Conservation (phyloP, 2,113 vertebrate species). For the Stigmatopora nigra region DNA sequence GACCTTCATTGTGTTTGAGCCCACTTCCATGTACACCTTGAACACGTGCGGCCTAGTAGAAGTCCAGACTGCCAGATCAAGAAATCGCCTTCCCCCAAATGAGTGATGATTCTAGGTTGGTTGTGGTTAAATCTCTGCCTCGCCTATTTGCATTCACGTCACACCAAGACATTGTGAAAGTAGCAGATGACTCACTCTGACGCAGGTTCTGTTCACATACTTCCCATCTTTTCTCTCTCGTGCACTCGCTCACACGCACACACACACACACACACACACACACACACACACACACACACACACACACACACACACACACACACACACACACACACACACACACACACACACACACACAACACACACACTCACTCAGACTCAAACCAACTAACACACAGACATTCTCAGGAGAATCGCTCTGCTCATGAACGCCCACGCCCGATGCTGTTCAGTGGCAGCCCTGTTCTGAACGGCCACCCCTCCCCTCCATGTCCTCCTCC, state of each 20-base stretch:
- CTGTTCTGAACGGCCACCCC: constrained; percentile 28
- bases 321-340: constrained; percentile 40
- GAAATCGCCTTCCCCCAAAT: neutral
- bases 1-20: neutral
- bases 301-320: constrained; percentile 30
- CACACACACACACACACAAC: constrained; percentile 29
- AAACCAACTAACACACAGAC: constrained; percentile 38
- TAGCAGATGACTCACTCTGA: constrained; percentile 70
- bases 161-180: constrained; percentile 72
- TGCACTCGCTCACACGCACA: neutral
- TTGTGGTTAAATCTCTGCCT: constrained; percentile 23
- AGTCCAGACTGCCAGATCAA: neutral
- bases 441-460: constrained; percentile 50
- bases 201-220: constrained; percentile 59
- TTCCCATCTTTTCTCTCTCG: constrained; percentile 41
- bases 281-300: constrained; percentile 38
- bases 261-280: constrained; percentile 30
- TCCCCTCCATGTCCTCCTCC: constrained; percentile 23
- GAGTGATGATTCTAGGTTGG: neutral
- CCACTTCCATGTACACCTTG: neutral
- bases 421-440: constrained; percentile 58
- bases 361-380: constrained; percentile 27
- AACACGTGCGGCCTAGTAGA: neutral
- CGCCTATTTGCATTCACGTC: constrained; percentile 65
- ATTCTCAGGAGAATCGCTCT: constrained; percentile 55